Conservation (phyloP, 2,113 vertebrate genomes). For the Mustela nigripes region DNA sequence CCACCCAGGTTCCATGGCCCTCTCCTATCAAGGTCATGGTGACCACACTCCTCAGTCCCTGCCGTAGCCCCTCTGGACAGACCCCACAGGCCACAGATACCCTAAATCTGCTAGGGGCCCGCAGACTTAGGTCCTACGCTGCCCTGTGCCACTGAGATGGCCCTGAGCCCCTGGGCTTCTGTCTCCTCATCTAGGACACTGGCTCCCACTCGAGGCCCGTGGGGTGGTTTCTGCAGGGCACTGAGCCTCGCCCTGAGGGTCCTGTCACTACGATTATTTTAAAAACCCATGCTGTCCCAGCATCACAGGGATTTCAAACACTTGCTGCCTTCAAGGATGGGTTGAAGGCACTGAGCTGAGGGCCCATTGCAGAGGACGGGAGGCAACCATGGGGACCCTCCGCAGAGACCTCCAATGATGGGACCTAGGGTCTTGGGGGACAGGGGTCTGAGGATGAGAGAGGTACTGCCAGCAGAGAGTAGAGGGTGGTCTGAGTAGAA, state of each 20-base stretch:
- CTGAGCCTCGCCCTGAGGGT: background rate
- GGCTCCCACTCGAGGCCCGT: accelerated
- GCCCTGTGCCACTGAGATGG: accelerated
- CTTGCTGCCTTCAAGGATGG: background rate
- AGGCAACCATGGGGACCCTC: background rate
- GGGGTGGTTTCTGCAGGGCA: background rate
- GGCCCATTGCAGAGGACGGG: accelerated
- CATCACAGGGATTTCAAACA: accelerated
- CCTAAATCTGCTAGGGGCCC: accelerated
- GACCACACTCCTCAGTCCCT: accelerated
- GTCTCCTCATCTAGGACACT: background rate
- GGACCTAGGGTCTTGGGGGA: background rate
- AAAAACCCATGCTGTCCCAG: background rate
- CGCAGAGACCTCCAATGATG: accelerated
- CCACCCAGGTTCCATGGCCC: accelerated
- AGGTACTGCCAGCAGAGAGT: accelerated
- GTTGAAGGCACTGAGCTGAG: background rate
- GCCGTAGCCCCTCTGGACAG: background rate
- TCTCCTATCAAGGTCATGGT: accelerated
- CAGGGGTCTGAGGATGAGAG: accelerated
- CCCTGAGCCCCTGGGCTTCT: background rate
- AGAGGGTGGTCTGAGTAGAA: background rate
- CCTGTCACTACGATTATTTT: accelerated
- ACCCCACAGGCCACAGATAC: accelerated
- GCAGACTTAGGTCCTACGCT: background rate